Evolutionary conservation across 2,113 vertebrate species (phyloP).

Genomic region (Echinops telfairi): DNA sequence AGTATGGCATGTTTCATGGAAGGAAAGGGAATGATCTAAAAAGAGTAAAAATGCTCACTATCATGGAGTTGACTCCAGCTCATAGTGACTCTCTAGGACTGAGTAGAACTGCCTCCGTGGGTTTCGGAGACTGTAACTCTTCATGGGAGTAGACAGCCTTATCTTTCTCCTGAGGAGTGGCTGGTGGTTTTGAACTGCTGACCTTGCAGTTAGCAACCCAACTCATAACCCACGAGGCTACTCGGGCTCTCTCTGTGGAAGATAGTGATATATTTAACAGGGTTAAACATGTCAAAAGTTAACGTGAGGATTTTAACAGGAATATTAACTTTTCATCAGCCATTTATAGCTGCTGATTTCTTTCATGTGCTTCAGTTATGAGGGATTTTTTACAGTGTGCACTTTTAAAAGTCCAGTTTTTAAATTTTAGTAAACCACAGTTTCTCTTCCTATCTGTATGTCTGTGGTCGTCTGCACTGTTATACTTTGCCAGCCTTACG

Average conservation of each 20-base stretch:
- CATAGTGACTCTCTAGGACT: too few species aligned
- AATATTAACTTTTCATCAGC: not conserved
- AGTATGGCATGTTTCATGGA: not conserved
- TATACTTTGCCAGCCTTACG: constrained; percentile 88
- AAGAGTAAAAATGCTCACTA: too few species aligned
- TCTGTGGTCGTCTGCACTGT: not conserved
- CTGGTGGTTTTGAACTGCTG: too few species aligned
- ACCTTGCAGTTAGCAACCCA: too few species aligned
- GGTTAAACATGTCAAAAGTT: not conserved
- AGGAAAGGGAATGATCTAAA: not conserved
- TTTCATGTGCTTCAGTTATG: not conserved
- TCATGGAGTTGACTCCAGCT: too few species aligned
- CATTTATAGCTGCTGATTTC: not conserved
- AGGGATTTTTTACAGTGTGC: not conserved
- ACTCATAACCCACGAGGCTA: too few species aligned
- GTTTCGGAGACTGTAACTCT: too few species aligned
- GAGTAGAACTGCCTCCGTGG: too few species aligned
- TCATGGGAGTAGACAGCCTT: too few species aligned
- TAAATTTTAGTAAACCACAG: not conserved
- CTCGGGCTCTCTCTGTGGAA: not conserved
- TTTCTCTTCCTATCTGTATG: not conserved
- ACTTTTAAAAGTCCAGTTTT: not conserved
- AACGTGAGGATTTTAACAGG: not conserved
- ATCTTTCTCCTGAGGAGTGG: too few species aligned
- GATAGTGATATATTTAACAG: not conserved